phyloP scores from a whole-genome alignment of 2,888 invertebrate species.

The Ischnus inquisitorius region DNA sequence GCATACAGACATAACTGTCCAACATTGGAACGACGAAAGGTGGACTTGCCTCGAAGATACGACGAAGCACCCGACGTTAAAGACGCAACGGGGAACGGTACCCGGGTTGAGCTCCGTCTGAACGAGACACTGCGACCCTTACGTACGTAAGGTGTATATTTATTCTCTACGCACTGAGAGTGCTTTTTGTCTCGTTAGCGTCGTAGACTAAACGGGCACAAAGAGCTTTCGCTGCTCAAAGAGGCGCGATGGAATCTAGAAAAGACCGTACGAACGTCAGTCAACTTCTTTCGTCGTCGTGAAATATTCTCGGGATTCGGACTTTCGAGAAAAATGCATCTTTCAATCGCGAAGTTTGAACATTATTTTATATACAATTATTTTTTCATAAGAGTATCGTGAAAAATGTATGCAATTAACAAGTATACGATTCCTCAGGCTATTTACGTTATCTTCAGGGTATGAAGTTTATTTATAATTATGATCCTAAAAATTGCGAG shows the following conservation, averaged over 20 bases:
- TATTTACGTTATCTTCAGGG: no score
- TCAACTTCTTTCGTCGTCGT: slow-evolving; percentile 39
- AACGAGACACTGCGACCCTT: slow-evolving; percentile 56
- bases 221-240: slow-evolving; percentile 52
- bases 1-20: slow-evolving; percentile 51
- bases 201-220: slow-evolving; percentile 47
- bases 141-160: slow-evolving; percentile 62
- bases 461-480: no score
- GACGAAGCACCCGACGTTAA: slow-evolving; percentile 39
- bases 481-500: no score
- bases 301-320: slow-evolving; percentile 12
- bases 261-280: slow-evolving; percentile 7
- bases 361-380: not conserved
- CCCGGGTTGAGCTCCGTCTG: slow-evolving; percentile 50
- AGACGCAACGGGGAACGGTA: slow-evolving; percentile 39
- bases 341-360: not conserved
- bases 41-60: slow-evolving; percentile 55
- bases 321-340: not conserved
- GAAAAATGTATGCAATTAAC: no score
- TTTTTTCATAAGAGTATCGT: no score
- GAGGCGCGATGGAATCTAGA: slow-evolving; percentile 37
- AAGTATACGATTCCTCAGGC: no score
- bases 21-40: slow-evolving; percentile 42
- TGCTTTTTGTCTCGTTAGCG: slow-evolving; percentile 67
- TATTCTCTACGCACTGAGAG: slow-evolving; percentile 62